Evolutionary conservation across 2,888 invertebrate species (phyloP).

Genomic region (Drosophila nr. perissopoda): DNA sequence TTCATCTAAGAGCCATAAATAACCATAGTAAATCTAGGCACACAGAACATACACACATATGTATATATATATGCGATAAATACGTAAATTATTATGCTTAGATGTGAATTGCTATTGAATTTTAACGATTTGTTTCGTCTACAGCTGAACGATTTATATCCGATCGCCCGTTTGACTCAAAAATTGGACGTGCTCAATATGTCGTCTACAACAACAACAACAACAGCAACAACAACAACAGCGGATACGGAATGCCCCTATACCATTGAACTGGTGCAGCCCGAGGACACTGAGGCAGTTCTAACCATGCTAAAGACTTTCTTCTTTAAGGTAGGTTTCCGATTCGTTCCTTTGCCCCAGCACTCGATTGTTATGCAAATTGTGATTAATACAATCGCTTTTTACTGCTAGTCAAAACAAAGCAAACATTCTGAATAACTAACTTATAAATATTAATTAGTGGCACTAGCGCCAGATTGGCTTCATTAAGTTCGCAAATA

Average conservation of each 20-base stretch:
- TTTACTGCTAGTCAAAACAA: constrained; percentile 5
- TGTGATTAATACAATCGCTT: background rate
- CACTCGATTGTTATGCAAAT: background rate
- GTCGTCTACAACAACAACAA: constrained; percentile 43
- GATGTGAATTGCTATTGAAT: constrained; percentile 15
- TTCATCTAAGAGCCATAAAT: constrained; percentile 76
- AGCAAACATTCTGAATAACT: constrained; percentile 4
- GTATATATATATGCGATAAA: background rate
- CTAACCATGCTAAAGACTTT: constrained; percentile 87
- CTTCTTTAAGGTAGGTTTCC: constrained; percentile 86
- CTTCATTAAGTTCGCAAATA: constrained; percentile 13
- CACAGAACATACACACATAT: constrained; percentile 4
- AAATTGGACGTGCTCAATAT: constrained; percentile 83
- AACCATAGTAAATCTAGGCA: constrained; percentile 49
- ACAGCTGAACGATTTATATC: constrained; percentile 84
- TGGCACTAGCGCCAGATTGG: constrained; percentile 15
- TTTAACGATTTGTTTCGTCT: constrained; percentile 58
- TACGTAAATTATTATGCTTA: background rate
- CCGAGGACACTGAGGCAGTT: constrained; percentile 86
- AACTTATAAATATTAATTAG: constrained; percentile 32
- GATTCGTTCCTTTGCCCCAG: background rate
- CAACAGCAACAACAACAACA: background rate
- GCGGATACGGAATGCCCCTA: constrained; percentile 72
- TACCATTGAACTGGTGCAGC: constrained; percentile 84
- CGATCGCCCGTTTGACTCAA: constrained; percentile 83